Conservation (phyloP, 2,113 vertebrate species). For the Bostrychus sinensis region DNA sequence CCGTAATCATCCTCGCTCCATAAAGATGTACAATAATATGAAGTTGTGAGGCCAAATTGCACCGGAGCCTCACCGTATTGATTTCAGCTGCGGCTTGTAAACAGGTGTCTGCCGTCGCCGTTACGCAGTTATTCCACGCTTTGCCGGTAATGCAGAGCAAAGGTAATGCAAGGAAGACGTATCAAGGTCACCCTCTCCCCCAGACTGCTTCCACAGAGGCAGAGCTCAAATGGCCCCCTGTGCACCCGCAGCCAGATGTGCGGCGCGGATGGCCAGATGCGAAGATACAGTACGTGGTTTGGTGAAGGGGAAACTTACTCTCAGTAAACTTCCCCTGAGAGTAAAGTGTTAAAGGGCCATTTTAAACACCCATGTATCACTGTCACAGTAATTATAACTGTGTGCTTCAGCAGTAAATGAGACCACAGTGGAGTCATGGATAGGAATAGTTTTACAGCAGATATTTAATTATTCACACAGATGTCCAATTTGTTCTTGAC, state of each 20-base stretch:
- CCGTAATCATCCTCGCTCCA: constrained; percentile 39
- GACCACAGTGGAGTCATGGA: constrained; percentile 9
- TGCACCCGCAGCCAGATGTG: constrained; percentile 41
- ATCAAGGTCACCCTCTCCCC: constrained; percentile 55
- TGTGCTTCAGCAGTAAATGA: constrained; percentile 16
- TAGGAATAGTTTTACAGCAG: too few species aligned
- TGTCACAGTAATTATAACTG: constrained; percentile 37
- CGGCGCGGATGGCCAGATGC: constrained; percentile 33
- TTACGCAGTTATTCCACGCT: constrained; percentile 30
- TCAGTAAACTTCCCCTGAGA: constrained; percentile 22
- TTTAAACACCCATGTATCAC: constrained; percentile 38
- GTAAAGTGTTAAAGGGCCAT: constrained; percentile 18
- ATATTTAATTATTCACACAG: too few species aligned
- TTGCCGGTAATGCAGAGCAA: constrained; percentile 51
- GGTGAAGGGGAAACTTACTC: constrained; percentile 19
- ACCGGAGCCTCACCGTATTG: constrained; percentile 46
- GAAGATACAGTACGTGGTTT: neutral
- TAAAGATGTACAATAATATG: constrained; percentile 22
- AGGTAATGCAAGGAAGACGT: constrained; percentile 54
- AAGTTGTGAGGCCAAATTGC: constrained; percentile 45
- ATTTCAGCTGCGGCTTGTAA: constrained; percentile 59
- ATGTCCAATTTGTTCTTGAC: too few species aligned
- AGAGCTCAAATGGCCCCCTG: constrained; percentile 7
- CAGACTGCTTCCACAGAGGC: constrained; percentile 31
- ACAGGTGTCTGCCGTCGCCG: constrained; percentile 57